Evolutionary conservation across 2,113 vertebrate species (phyloP).

Genomic region (Oostethus manadensis): DNA sequence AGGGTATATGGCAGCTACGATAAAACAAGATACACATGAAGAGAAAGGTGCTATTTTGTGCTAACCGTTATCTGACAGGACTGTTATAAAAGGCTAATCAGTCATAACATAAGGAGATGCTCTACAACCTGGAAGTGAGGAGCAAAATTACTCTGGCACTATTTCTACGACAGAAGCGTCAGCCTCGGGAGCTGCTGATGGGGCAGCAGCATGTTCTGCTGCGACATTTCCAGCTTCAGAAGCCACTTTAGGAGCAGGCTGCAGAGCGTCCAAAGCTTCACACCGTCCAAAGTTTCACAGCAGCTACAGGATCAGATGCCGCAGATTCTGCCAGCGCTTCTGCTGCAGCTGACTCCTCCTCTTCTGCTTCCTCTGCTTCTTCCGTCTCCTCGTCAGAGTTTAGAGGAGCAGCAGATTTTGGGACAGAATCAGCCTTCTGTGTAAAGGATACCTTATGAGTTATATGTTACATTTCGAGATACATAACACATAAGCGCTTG

Average conservation of each 20-base stretch:
- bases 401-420: constrained; percentile 40
- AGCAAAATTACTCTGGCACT: constrained; percentile 23
- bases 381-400: constrained; percentile 69
- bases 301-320: constrained; percentile 15
- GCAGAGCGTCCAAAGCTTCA: background rate
- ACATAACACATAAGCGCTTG: background rate
- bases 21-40: background rate
- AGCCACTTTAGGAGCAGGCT: background rate
- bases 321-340: constrained; percentile 16
- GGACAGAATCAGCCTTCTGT: constrained; percentile 27
- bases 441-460: background rate
- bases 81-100: background rate
- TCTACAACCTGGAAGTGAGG: background rate
- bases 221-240: constrained; percentile 1
- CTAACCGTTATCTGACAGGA: background rate
- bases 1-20: background rate
- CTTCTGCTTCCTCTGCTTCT: constrained; percentile 39
- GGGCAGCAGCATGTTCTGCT: constrained; percentile 3
- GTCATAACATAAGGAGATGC: too few species aligned
- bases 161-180: constrained; percentile 10
- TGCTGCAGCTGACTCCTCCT: constrained; percentile 16
- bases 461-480: background rate
- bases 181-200: constrained; percentile 11
- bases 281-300: too few species aligned
- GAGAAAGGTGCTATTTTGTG: background rate